Conservation (phyloP, 2,888 invertebrate genomes). For the Orgyia antiqua region DNA sequence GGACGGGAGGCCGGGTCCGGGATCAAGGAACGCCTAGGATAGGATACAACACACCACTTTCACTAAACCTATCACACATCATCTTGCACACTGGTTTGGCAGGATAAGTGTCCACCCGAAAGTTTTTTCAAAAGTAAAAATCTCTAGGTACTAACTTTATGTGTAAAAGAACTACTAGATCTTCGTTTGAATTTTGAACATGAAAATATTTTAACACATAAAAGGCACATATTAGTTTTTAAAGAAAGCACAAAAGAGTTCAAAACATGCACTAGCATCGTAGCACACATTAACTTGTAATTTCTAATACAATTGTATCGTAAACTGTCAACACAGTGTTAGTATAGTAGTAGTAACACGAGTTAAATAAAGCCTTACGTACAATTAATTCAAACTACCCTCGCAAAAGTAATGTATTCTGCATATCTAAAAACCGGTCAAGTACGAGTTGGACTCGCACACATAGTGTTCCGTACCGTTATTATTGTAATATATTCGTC, state of each 20-base stretch:
- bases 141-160: constrained; percentile 44
- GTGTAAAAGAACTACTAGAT: constrained; percentile 21
- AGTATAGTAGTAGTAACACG: constrained; percentile 17
- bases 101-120: constrained; percentile 68
- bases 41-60: constrained; percentile 30
- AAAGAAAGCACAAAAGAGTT: constrained; percentile 49
- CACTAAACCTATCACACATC: constrained; percentile 33
- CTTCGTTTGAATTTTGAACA: constrained; percentile 40
- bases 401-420: too few relatives aligned
- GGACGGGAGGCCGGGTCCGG: constrained; percentile 17
- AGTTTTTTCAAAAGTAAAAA: constrained; percentile 28
- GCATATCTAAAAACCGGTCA: too few relatives aligned
- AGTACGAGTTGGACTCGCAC: too few relatives aligned
- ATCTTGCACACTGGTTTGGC: constrained; percentile 38
- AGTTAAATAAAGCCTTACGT: constrained; percentile 8
- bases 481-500: too few relatives aligned
- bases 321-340: constrained; percentile 28
- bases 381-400: neutral
- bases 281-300: constrained; percentile 13
- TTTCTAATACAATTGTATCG: neutral
- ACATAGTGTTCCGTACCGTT: too few relatives aligned
- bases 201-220: constrained; percentile 52
- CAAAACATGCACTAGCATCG: constrained; percentile 65
- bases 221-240: constrained; percentile 52
- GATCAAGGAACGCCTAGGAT: constrained; percentile 23